Evolutionary conservation across 1,140 invertebrate genomes (phyloP).

Genomic region (Tenebrio molitor): DNA sequence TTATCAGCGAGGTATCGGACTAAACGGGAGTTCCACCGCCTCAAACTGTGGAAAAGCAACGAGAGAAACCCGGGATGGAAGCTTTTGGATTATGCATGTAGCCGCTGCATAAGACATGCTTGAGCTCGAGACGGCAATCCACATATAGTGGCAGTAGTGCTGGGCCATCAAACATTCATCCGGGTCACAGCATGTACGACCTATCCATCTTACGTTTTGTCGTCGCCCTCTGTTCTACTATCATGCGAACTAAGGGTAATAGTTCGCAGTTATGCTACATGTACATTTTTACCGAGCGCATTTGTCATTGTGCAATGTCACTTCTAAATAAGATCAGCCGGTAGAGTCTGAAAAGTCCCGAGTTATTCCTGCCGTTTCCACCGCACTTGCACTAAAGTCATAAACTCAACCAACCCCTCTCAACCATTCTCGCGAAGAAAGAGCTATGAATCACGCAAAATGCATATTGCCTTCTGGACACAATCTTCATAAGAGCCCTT

Average conservation of each 20-base stretch:
- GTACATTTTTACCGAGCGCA: conserved; percentile 28
- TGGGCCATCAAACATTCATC: conserved; percentile 52
- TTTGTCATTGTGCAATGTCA: conserved; percentile 31
- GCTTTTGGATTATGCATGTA: conserved; percentile 50
- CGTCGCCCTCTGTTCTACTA: conserved; percentile 47
- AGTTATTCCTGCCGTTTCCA: conserved; percentile 27
- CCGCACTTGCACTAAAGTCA: conserved; percentile 30
- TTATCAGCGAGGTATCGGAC: conserved; percentile 1
- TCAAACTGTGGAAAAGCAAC: conserved; percentile 28
- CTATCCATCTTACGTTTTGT: conserved; percentile 54
- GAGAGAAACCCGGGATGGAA: conserved; percentile 33
- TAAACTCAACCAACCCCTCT: conserved; percentile 38
- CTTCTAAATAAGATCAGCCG: conserved; percentile 22
- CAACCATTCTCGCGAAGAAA: conserved; percentile 31
- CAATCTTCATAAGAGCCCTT: conserved; percentile 22
- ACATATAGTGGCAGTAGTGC: conserved; percentile 49
- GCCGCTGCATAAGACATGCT: conserved; percentile 52
- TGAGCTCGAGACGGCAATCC: conserved; percentile 50
- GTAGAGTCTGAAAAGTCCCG: not conserved
- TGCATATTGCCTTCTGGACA: conserved; percentile 39
- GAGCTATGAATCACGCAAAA: conserved; percentile 34
- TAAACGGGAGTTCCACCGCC: conserved; percentile 4
- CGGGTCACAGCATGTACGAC: conserved; percentile 50
- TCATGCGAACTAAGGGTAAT: conserved; percentile 40
- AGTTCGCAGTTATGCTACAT: conserved; percentile 41